Percentiles rank a stretch among this genome's conserved stretches.
These are phyloP conservation scores for Azorinus chamasolen DNA, from an alignment of 2,888 invertebrate genomes.

Conservation along the genomic window DNA sequence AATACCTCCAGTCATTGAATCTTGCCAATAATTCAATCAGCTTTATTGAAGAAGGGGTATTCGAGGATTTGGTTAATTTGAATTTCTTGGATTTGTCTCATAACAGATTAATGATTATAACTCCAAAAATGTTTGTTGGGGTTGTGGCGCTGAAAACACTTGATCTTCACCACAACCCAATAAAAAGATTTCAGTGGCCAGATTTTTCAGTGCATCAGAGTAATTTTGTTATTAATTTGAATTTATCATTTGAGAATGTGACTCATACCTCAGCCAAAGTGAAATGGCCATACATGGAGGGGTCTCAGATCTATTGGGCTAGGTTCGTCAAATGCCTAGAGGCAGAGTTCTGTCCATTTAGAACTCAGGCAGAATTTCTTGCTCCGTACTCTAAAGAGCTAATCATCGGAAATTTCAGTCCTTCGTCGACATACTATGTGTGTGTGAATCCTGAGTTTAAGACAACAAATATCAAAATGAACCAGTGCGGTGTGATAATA, in stretches of 20 bases:
- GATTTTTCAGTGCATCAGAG: constrained; percentile 32
- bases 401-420: constrained; percentile 45
- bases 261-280: constrained; percentile 45
- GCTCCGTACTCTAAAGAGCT: constrained; percentile 60
- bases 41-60: constrained; percentile 60
- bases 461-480: constrained; percentile 36
- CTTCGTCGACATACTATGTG: constrained; percentile 65
- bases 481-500: constrained; percentile 57
- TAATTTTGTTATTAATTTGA: constrained; percentile 53
- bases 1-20: constrained; percentile 58
- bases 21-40: constrained; percentile 64
- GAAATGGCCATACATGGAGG: constrained; percentile 68
- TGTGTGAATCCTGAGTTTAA: constrained; percentile 72
- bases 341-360: constrained; percentile 42
- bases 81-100: constrained; percentile 62
- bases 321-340: constrained; percentile 59
- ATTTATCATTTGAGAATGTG: constrained; percentile 60
- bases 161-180: constrained; percentile 63
- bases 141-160: constrained; percentile 46
- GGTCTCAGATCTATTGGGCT: constrained; percentile 71
- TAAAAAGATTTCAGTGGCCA: constrained; percentile 51
- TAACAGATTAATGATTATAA: constrained; percentile 57
- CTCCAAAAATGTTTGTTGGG: constrained; percentile 47
- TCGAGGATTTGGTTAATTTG: constrained; percentile 63
- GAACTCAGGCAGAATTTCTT: constrained; percentile 62